phyloP scores from a whole-genome alignment of 2,888 invertebrate genomes.

The Melitaea athalia region DNA sequence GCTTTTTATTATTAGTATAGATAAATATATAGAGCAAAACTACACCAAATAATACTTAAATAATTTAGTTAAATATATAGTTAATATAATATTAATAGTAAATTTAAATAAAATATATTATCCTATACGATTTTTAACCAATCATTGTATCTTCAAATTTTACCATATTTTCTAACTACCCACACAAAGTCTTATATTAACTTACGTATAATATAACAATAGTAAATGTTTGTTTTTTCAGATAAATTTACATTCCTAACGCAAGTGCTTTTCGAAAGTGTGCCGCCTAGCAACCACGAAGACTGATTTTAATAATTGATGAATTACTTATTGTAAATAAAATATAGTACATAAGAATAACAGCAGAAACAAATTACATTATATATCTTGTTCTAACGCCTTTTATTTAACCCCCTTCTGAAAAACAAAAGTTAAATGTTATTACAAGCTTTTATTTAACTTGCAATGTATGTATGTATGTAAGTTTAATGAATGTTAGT shows the following conservation, averaged over 20 bases:
- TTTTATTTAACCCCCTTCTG: not conserved
- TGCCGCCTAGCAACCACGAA: constrained; percentile 81
- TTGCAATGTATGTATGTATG: too few species aligned
- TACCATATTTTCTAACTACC: too few species aligned
- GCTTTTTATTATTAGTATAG: too few species aligned
- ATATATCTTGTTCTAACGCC: constrained; percentile 1
- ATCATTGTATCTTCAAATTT: too few species aligned
- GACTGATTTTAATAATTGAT: constrained; percentile 58
- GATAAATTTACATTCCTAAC: constrained; percentile 84
- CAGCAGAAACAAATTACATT: constrained; percentile 23
- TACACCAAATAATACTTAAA: too few species aligned
- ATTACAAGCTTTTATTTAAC: too few species aligned
- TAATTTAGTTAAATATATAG: too few species aligned
- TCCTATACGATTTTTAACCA: too few species aligned
- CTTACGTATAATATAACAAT: not conserved
- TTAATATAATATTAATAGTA: too few species aligned
- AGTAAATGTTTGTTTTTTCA: constrained; percentile 66
- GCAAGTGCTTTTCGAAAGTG: constrained; percentile 86
- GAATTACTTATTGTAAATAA: constrained; percentile 30
- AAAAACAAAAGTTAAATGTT: not conserved
- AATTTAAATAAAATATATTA: too few species aligned
- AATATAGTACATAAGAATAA: constrained; percentile 25
- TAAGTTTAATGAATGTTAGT: too few species aligned
- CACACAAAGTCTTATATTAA: not conserved
- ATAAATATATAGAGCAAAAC: too few species aligned